Evolutionary conservation across 2,113 vertebrate species (phyloP).

Genomic region (Megaceryle maxima): DNA sequence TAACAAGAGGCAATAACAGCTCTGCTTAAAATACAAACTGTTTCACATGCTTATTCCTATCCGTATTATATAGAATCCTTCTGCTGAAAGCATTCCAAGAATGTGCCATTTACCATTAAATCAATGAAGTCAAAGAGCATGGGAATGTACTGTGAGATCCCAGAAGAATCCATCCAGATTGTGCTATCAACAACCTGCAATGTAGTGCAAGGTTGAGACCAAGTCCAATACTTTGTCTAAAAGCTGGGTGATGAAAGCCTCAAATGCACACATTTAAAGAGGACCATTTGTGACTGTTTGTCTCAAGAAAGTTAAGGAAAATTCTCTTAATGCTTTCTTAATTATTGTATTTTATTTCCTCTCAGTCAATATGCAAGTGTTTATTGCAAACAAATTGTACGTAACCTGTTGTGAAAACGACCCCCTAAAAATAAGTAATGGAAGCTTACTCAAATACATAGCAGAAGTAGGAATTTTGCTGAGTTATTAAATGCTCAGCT

Average conservation of each 20-base stretch:
- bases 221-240: not conserved
- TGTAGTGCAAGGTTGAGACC: not conserved
- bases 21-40: conserved; percentile 27
- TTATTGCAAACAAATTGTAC: not conserved
- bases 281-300: not conserved
- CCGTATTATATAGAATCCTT: conserved; percentile 66
- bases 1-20: conserved; percentile 30
- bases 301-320: not conserved
- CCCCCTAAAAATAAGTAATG: not conserved
- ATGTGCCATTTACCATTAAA: conserved; percentile 71
- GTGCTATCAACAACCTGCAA: conserved; percentile 14
- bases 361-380: not conserved
- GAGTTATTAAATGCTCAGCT: conserved; percentile 59
- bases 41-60: conserved; percentile 45
- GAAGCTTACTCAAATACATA: not conserved
- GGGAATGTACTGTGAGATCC: conserved; percentile 61
- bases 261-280: not conserved
- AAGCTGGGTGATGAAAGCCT: not conserved
- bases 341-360: not conserved
- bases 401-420: not conserved
- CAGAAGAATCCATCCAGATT: conserved; percentile 44
- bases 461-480: conserved; percentile 40
- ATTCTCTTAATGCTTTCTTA: not conserved
- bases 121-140: conserved; percentile 75
- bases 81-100: conserved; percentile 67